Conservation (phyloP, 2,888 invertebrate species). For the Sabatieria punctata region DNA sequence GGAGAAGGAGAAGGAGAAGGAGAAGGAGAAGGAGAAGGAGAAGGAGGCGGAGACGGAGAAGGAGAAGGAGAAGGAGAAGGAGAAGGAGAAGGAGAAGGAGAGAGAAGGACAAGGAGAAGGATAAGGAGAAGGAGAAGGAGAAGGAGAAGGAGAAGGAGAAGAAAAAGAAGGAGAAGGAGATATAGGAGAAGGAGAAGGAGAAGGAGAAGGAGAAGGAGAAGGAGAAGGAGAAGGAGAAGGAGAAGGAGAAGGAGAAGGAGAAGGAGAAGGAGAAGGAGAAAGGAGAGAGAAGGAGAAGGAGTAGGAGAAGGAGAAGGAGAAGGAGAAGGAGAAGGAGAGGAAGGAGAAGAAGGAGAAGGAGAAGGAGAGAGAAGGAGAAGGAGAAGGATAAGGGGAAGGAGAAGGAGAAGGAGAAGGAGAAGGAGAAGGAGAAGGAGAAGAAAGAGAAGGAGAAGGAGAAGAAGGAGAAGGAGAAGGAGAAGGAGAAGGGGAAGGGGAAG, state of each 20-base stretch:
- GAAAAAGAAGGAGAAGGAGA: slow-evolving; percentile 4
- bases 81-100: no score
- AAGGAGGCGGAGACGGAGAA: no score
- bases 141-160: slow-evolving; percentile 3
- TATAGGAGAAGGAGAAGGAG: slow-evolving; percentile 3
- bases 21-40: no score
- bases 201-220: slow-evolving; percentile 3
- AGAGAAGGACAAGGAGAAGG: no score
- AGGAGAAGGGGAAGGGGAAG: not conserved
- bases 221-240: not conserved
- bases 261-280: slow-evolving; percentile 3
- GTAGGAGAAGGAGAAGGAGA: no score
- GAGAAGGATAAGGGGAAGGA: slow-evolving; percentile 1
- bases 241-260: slow-evolving; percentile 1
- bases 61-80: no score
- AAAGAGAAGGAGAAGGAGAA: not conserved
- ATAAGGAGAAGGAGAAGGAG: no score
- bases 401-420: not conserved
- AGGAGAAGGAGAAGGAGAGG: not conserved
- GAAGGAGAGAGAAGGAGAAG: not conserved
- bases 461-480: slow-evolving; percentile 4
- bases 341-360: not conserved
- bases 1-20: no score
- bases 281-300: not conserved
- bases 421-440: slow-evolving; percentile 1